Evolutionary conservation across 2,888 invertebrate species (phyloP).

Genomic region (Parascotia fuliginaria): DNA sequence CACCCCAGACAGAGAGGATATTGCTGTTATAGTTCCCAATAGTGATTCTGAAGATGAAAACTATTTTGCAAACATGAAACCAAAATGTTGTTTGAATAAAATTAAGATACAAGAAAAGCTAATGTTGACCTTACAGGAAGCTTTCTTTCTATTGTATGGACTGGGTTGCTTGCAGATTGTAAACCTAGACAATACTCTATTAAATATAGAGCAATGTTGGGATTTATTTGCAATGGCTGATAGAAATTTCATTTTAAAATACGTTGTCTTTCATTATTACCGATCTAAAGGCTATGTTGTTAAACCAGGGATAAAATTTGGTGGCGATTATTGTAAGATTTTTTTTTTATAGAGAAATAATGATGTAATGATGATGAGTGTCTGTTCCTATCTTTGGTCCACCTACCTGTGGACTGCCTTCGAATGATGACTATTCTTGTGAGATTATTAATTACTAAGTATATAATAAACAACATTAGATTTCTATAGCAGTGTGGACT

Average conservation of each 20-base stretch:
- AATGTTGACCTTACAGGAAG: slow-evolving; percentile 90
- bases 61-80: slow-evolving; percentile 86
- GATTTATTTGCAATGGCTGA: slow-evolving; percentile 85
- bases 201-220: slow-evolving; percentile 86
- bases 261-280: slow-evolving; percentile 94
- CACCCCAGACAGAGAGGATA: slow-evolving; percentile 58
- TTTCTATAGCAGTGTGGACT: no score
- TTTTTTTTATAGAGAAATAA: not conserved
- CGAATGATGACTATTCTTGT: no score
- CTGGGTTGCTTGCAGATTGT: slow-evolving; percentile 88
- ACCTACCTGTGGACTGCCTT: no score
- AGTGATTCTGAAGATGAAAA: slow-evolving; percentile 88
- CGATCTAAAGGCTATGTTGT: slow-evolving; percentile 96
- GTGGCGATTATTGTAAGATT: slow-evolving; percentile 93
- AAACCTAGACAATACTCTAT: slow-evolving; percentile 75
- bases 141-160: slow-evolving; percentile 89
- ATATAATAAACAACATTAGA: no score
- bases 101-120: slow-evolving; percentile 87
- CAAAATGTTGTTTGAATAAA: slow-evolving; percentile 86
- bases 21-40: slow-evolving; percentile 87
- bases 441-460: no score
- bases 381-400: no score
- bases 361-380: no score
- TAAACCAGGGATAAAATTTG: slow-evolving; percentile 95
- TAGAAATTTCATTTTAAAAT: slow-evolving; percentile 87